Conservation (phyloP, 53 echinoderm and acorn worm species). For the Mesocentrotus franciscanus region DNA sequence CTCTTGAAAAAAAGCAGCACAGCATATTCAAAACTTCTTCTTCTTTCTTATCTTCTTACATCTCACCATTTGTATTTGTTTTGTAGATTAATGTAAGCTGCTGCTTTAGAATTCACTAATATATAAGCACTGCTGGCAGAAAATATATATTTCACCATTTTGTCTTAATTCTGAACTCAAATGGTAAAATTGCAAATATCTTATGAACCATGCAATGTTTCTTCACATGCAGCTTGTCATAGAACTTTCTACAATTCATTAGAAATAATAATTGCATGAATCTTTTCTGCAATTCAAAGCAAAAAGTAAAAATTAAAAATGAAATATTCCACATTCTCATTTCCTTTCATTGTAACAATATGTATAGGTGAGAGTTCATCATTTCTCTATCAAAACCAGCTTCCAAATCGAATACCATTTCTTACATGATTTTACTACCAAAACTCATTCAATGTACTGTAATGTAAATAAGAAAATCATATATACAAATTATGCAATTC, state of each 20-base stretch:
- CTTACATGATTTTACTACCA: constrained; percentile 16
- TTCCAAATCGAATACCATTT: not conserved
- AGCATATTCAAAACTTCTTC: constrained; percentile 18
- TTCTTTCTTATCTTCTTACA: not conserved
- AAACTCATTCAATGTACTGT: constrained; percentile 27
- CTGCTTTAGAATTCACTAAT: constrained; percentile 1
- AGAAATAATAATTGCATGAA: constrained; percentile 38
- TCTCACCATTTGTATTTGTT: not conserved
- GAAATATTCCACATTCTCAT: constrained; percentile 51
- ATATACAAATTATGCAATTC: constrained; percentile 53
- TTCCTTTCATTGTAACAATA: not conserved
- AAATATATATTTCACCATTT: not conserved
- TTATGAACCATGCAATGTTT: constrained; percentile 13
- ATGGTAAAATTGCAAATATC: constrained; percentile 12
- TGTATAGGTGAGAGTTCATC: constrained; percentile 24
- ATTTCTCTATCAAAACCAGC: constrained; percentile 26
- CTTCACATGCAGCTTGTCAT: constrained; percentile 24
- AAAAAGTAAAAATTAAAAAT: constrained; percentile 30
- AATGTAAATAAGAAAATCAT: constrained; percentile 62
- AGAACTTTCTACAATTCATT: constrained; percentile 41
- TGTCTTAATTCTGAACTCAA: not conserved
- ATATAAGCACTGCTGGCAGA: constrained; percentile 43
- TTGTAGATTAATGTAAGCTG: not conserved
- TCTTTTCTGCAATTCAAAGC: constrained; percentile 14
- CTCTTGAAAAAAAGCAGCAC: constrained; percentile 30